phyloP scores from a whole-genome alignment of 2,797 vertebrate genomes.

The Hoplostethus atlanticus region DNA sequence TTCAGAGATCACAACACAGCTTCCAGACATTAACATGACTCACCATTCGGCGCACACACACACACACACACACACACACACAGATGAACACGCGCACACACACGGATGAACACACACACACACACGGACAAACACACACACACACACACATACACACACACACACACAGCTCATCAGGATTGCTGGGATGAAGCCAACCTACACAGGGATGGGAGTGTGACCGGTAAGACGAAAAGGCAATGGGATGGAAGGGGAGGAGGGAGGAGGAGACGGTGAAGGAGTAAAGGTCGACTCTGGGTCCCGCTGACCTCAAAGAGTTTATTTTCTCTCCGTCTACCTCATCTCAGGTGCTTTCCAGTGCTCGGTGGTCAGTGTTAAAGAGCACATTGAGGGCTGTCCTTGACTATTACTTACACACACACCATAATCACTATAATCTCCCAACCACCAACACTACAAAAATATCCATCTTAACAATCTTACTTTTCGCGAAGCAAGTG shows the following conservation, averaged over 20 bases:
- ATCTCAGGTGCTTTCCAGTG: slow-evolving; percentile 35
- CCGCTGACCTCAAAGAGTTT: slow-evolving; percentile 28
- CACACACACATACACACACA: background rate
- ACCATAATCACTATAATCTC: slow-evolving; percentile 13
- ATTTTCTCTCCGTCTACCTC: slow-evolving; percentile 3
- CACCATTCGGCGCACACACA: slow-evolving; percentile 53
- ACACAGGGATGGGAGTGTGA: slow-evolving; percentile 4
- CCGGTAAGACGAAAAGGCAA: slow-evolving; percentile 18
- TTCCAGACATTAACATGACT: slow-evolving; percentile 74
- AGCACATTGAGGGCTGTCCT: slow-evolving; percentile 2
- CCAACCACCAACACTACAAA: background rate
- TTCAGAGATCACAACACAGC: slow-evolving; percentile 73
- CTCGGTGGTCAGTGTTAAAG: slow-evolving; percentile 22
- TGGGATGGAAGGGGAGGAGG: background rate
- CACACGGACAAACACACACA: slow-evolving; percentile 22
- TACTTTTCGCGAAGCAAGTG: no score
- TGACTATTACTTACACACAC: background rate
- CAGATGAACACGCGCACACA: background rate
- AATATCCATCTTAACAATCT: background rate
- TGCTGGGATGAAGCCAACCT: slow-evolving; percentile 31
- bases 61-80: slow-evolving; percentile 23
- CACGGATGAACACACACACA: background rate
- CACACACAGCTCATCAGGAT: slow-evolving; percentile 21
- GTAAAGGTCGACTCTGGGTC: slow-evolving; percentile 30
- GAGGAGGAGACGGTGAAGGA: background rate